Evolutionary conservation across 1,140 invertebrate genomes (phyloP).

Genomic region (Mesaphorura yosii): DNA sequence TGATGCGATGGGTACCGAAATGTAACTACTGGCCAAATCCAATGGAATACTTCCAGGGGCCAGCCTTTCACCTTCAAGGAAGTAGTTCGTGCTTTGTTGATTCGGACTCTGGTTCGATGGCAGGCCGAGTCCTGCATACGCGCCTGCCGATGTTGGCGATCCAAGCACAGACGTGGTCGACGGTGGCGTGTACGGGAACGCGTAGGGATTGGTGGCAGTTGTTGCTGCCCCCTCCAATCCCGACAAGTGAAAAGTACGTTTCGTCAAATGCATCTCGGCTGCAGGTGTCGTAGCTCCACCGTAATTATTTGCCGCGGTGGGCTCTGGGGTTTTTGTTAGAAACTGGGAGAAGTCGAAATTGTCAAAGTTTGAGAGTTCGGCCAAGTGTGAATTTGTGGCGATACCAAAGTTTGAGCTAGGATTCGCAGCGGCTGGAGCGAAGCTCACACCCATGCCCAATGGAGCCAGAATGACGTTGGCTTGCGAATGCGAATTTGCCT

Average conservation of each 20-base stretch:
- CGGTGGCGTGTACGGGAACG: neutral
- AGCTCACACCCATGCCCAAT: too few relatives aligned
- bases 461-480: too few relatives aligned
- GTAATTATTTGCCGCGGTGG: too few relatives aligned
- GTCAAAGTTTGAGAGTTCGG: neutral
- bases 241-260: constrained; percentile 4
- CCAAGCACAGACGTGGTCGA: neutral
- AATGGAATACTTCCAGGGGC: constrained; percentile 20
- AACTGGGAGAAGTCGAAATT: constrained; percentile 2
- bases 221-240: too few relatives aligned
- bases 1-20: constrained; percentile 2
- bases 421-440: too few relatives aligned
- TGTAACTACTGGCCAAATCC: constrained; percentile 21
- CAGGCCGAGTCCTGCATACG: neutral
- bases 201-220: constrained; percentile 2
- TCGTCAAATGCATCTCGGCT: constrained; percentile 11
- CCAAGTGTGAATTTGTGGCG: neutral
- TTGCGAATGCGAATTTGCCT: too few relatives aligned
- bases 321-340: neutral
- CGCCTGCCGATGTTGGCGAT: constrained; percentile 1
- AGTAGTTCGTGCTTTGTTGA: too few relatives aligned
- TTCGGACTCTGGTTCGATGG: constrained; percentile 4
- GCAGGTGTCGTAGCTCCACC: neutral
- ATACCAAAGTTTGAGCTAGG: too few relatives aligned
- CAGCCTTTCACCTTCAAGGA: too few relatives aligned